Evolutionary conservation across 2,888 invertebrate species (phyloP).

Genomic region (Microplitis manilae): DNA sequence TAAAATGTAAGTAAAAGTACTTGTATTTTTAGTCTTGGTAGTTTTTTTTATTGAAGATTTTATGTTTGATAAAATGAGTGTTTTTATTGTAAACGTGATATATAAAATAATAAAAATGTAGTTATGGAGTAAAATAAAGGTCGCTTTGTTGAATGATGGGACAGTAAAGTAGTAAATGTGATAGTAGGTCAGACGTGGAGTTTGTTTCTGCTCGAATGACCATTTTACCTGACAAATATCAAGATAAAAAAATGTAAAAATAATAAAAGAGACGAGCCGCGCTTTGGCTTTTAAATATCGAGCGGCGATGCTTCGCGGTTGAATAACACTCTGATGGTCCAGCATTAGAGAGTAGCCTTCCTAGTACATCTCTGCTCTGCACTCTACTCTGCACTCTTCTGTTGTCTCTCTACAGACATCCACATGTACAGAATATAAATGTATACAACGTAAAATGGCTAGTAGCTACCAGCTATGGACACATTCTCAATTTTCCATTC

Average conservation of each 20-base stretch:
- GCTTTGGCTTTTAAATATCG: conserved; percentile 46
- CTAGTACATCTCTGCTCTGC: not conserved
- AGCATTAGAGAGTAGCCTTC: not conserved
- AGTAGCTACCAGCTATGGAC: not conserved
- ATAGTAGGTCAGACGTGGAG: not conserved
- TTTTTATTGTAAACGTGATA: too few relatives aligned
- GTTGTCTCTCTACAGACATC: not conserved
- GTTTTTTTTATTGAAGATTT: too few relatives aligned
- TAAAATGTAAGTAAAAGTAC: too few relatives aligned
- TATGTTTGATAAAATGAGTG: too few relatives aligned
- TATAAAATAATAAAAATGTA: too few relatives aligned
- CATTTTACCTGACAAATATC: conserved; percentile 20
- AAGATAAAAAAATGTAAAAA: not conserved
- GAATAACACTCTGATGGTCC: conserved; percentile 1
- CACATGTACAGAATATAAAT: not conserved
- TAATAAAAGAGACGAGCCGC: conserved; percentile 38
- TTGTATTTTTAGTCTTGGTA: too few relatives aligned
- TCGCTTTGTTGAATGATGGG: not conserved
- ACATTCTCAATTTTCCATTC: not conserved
- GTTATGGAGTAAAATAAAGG: too few relatives aligned
- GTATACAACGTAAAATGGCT: not conserved
- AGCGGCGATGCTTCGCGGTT: conserved; percentile 28
- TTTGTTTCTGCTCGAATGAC: conserved; percentile 47
- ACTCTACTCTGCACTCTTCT: not conserved
- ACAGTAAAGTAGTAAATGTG: not conserved